phyloP scores from a whole-genome alignment of 2,797 vertebrate species.

The Pseudochirops cupreus region DNA sequence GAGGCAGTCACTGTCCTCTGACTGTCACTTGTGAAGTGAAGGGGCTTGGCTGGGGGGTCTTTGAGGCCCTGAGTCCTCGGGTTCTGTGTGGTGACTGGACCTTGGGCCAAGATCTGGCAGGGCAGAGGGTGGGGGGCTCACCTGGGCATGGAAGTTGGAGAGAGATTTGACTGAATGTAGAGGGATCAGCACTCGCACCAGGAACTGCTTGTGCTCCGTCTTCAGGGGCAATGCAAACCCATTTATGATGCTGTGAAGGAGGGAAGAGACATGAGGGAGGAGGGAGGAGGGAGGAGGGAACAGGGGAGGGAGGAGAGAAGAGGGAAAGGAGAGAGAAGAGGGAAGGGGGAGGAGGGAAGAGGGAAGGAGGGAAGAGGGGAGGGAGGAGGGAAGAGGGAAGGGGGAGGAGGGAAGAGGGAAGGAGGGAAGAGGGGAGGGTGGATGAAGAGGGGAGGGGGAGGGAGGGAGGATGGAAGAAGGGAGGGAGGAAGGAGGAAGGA shows the following conservation, averaged over 20 bases:
- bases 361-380: conserved; percentile 10
- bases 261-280: conserved; percentile 7
- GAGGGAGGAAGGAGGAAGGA: not conserved
- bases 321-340: no score
- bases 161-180: conserved; percentile 95
- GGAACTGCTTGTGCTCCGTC: conserved; percentile 95
- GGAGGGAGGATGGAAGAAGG: conserved; percentile 33
- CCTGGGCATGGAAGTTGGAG: conserved; percentile 96
- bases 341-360: conserved; percentile 12
- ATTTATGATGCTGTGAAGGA: conserved; percentile 90
- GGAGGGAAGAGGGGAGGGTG: not conserved
- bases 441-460: not conserved
- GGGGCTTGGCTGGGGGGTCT: not conserved
- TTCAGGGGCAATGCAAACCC: conserved; percentile 95
- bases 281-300: not conserved
- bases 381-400: no score
- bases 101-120: not conserved
- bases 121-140: conserved; percentile 76
- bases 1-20: not conserved
- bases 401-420: conserved; percentile 5
- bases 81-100: not conserved
- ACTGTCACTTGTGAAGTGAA: not conserved
- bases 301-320: no score
- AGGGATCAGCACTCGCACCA: conserved; percentile 94
- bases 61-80: not conserved